These are phyloP conservation scores for Rhynchophorus ferrugineus DNA, from an alignment of 1,140 invertebrate genomes.

Conservation along the genomic window DNA sequence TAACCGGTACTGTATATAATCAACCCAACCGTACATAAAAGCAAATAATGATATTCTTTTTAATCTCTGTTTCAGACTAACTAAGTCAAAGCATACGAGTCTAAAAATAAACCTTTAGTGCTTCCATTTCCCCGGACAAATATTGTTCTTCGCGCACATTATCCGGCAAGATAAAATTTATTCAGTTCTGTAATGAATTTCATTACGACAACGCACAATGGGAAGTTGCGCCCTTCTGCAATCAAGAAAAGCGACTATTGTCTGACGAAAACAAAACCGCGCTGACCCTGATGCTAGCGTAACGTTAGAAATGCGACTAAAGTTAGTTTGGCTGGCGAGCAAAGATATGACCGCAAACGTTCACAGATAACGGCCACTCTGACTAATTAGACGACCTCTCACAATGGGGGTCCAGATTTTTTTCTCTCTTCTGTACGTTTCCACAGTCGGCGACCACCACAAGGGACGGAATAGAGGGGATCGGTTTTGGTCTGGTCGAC, in stretches of 20 bases:
- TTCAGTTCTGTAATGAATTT: not conserved
- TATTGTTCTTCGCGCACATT: no score
- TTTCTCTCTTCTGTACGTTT: not conserved
- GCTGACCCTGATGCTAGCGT: not conserved
- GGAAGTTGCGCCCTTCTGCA: not conserved
- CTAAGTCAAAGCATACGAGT: no score
- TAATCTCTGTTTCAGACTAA: no score
- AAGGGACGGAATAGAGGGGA: no score
- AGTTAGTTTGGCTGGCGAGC: not conserved
- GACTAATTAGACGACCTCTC: not conserved
- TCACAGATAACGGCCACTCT: not conserved
- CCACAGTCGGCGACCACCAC: no score
- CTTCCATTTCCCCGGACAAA: no score
- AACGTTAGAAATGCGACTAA: not conserved
- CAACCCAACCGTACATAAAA: no score
- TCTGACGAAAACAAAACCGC: not conserved
- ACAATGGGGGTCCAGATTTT: not conserved
- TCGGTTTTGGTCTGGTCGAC: no score
- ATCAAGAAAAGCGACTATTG: not conserved
- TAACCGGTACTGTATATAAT: no score
- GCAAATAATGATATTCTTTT: no score
- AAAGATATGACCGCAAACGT: not conserved
- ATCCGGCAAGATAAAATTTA: no score
- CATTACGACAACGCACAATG: not conserved
- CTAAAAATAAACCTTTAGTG: no score